These are phyloP conservation scores for Narcine bancroftii DNA, from an alignment of 2,113 vertebrate genomes.

Conservation along the genomic window DNA sequence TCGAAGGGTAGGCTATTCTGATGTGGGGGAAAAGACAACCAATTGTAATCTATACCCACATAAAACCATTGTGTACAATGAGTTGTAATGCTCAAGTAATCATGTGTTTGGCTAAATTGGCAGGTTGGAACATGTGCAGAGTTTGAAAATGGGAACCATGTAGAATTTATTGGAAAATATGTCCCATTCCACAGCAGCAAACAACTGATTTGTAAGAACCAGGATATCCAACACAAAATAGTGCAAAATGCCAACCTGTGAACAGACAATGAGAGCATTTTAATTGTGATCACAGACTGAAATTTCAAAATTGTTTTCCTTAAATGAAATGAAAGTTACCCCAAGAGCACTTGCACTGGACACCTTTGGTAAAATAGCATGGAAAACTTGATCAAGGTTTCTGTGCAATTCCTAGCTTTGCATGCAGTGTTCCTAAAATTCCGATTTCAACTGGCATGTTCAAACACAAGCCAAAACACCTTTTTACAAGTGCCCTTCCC, in stretches of 20 bases:
- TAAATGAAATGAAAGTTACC: background rate
- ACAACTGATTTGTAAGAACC: background rate
- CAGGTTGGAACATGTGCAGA: background rate
- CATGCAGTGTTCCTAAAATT: background rate
- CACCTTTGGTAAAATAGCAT: background rate
- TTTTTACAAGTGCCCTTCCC: background rate
- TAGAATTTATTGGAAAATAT: background rate
- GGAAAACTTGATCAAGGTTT: background rate
- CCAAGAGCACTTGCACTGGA: background rate
- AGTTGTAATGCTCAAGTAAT: background rate
- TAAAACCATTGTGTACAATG: slow-evolving; percentile 16
- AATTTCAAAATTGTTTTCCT: background rate
- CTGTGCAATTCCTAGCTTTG: background rate
- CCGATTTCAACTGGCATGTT: background rate
- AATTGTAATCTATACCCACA: slow-evolving; percentile 53
- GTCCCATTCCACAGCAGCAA: background rate
- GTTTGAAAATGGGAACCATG: background rate
- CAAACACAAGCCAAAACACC: background rate
- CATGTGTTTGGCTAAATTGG: background rate
- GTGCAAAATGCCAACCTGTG: background rate
- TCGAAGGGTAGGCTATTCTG: slow-evolving; percentile 99
- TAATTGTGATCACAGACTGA: background rate
- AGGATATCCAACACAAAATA: background rate
- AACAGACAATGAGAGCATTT: background rate
- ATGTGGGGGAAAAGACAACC: slow-evolving; percentile 72